Base-by-base conservation (phyloP, 2,888 invertebrate species). In the Peribatodes rhomboidaria region DNA sequence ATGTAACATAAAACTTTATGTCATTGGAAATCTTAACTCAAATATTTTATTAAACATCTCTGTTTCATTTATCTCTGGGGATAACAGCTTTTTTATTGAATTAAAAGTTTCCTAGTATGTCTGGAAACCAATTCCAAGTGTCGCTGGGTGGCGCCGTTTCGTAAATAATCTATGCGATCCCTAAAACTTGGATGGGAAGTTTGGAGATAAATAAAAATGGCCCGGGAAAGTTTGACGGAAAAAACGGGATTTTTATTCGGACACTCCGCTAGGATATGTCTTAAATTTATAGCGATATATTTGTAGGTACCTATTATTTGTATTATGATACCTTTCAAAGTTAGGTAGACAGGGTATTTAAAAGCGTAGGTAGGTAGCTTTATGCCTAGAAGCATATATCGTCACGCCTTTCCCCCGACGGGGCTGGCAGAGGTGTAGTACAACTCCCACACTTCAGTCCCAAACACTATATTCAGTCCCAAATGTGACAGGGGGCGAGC, bases 111-210 rank as follows among this genome's bases (percentile, higher is more conserved):
- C 14, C 0, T 16, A 16, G 41, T 18, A 16, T n/a, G 39, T 59
- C 27, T 11, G 11, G 18, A 42, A 63, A 58, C 53, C 53, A 63
- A 64, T 59, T 54, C 49, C 49, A 49, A 49, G 39, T 59, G 64
- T 64, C 64, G 35, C 50, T 18, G 41, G 11, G 16, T 22, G n/a
- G 22, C 16, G 57, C 52, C 54, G 49, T 55, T 64, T 55, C 27
- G 37, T 64, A 54, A 54, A 64, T 64, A 53, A 64, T 64, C 42
- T 44, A 64, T 31, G 64, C 50, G 59, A 58, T 47, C 63, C 37
- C 57, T 53, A 42, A 62, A 50, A 62, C n/a, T 44, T 52, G 9
- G 11, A 3, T 18, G 22, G 18, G 16, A 57, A 63, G 37, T 63
- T 62, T 58, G 1, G 1, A 62, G 41, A 63, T 46, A 63, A 62